Base-by-base conservation (phyloP, 2,888 invertebrate species). In the Harpalus rubripes region DNA sequence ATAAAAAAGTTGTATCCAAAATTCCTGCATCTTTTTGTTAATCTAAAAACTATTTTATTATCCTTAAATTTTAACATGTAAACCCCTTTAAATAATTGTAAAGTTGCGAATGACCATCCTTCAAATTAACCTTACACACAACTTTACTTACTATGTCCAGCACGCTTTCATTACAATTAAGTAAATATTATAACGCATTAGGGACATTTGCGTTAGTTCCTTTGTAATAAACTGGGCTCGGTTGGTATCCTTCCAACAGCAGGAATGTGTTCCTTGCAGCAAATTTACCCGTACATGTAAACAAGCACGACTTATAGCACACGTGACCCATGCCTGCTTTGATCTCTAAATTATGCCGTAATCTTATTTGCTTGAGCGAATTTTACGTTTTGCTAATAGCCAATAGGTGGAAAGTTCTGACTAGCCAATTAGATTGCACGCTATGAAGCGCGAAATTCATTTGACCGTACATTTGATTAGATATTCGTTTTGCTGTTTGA, bases 271-370 rank as follows among this genome's bases (percentile, higher is more conserved):
- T 81, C 41, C 72, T 74, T 74, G 72, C 18, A 63, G 41, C 26
- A 81, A 81, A 81, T 81, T 81, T 81, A 81, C 65, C 18, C 81
- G 41, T 15, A 26, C 65, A 52, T 63, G 80, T 61, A 80, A 59
- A 81, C 81, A 81, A 5, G 22, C 63, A 65, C 81, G 63, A 78
- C 78, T 78, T 78, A 78, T 78, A 78, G 78, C 32, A 78, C 32
- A 78, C 78, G 58, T 59, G 58, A 26, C 78, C 78, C 78, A 78
- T 15, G 78, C n/a, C 15, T 78, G 78, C 78, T 78, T 78, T 78
- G 78, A 78, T 78, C 78, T 78, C 78, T 78, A 78, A 78, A 78
- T 78, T 78, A 78, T 78, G 78, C 59, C 78, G 78, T 78, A 78
- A 78, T 78, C 78, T 78, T 78, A 78, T 78, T 78, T 78, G 78